A percentile compares a stretch with the other conserved stretches of the same genome.
Conservation (phyloP, 2,113 vertebrate genomes). For the Oxyruncus cristatus region DNA sequence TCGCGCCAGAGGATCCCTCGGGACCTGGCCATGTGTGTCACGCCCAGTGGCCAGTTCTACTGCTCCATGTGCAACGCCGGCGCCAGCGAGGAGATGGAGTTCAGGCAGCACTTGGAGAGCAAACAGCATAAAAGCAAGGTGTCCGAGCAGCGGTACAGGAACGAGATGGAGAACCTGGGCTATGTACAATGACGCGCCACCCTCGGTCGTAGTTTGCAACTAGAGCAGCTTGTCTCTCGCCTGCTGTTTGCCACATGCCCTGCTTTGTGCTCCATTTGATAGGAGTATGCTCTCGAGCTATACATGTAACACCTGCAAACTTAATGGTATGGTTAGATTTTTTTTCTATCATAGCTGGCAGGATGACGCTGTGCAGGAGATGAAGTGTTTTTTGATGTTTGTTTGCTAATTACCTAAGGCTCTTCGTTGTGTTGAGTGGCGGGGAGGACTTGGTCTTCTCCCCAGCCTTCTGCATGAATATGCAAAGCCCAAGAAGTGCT, state of each 20-base stretch:
- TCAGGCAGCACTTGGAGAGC: constrained; percentile 95
- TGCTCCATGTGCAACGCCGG: constrained; percentile 98
- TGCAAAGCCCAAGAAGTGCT: constrained; percentile 55
- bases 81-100: constrained; percentile 92
- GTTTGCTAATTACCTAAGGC: constrained; percentile 61
- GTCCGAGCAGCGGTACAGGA: constrained; percentile 92
- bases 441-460: background rate
- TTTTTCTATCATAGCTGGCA: constrained; percentile 57
- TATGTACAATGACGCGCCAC: constrained; percentile 80
- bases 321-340: constrained; percentile 60
- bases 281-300: constrained; percentile 72
- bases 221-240: constrained; percentile 70
- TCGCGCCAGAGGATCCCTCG: constrained; percentile 94
- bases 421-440: constrained; percentile 30
- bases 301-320: constrained; percentile 64
- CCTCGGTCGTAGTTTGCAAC: background rate
- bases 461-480: constrained; percentile 48
- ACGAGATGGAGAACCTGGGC: constrained; percentile 96
- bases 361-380: constrained; percentile 55
- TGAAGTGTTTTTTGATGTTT: constrained; percentile 58
- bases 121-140: constrained; percentile 98
- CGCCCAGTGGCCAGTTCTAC: constrained; percentile 97
- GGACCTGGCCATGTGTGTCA: constrained; percentile 97
- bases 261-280: constrained; percentile 75
- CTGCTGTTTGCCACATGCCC: constrained; percentile 72